Percentiles rank a stretch among this genome's conserved stretches.
Conservation (phyloP, 2,797 vertebrate genomes). For the Lithobates pipiens region DNA sequence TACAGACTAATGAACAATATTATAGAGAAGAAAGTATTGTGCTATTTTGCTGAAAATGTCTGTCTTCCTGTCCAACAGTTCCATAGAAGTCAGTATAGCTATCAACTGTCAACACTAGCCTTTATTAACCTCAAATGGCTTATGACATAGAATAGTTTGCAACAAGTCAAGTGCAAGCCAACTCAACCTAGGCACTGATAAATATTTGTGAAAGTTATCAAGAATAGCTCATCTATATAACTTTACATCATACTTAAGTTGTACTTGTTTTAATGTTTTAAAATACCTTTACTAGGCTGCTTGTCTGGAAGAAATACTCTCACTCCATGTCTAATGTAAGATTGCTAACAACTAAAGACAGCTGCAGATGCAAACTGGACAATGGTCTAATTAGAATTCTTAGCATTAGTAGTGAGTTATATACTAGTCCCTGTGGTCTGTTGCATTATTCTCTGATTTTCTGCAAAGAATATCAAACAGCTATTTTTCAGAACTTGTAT, state of each 20-base stretch:
- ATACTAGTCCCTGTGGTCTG: constrained; percentile 20
- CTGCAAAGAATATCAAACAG: constrained; percentile 46
- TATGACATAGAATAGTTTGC: background rate
- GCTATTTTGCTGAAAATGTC: background rate
- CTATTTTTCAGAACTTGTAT: constrained; percentile 42
- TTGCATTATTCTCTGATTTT: constrained; percentile 36
- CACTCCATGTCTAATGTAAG: background rate
- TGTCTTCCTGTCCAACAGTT: background rate
- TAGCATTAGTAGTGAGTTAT: constrained; percentile 33
- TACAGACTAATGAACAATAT: background rate
- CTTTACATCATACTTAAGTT: too few relatives aligned
- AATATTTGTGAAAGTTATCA: background rate
- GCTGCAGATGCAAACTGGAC: constrained; percentile 12
- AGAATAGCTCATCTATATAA: too few relatives aligned
- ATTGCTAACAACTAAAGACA: constrained; percentile 5
- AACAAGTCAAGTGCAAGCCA: background rate
- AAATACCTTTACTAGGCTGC: background rate
- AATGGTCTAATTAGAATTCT: constrained; percentile 37
- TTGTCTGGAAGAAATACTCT: background rate
- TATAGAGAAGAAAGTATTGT: background rate
- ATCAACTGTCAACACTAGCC: background rate
- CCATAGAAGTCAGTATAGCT: background rate
- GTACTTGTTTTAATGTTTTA: too few relatives aligned
- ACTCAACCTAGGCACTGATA: background rate
- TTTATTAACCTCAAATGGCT: background rate